A percentile compares a stretch with the other conserved stretches of the same genome.
These are phyloP conservation scores for Heliothis virescens DNA, from an alignment of 1,140 invertebrate genomes.

Conservation along the genomic window DNA sequence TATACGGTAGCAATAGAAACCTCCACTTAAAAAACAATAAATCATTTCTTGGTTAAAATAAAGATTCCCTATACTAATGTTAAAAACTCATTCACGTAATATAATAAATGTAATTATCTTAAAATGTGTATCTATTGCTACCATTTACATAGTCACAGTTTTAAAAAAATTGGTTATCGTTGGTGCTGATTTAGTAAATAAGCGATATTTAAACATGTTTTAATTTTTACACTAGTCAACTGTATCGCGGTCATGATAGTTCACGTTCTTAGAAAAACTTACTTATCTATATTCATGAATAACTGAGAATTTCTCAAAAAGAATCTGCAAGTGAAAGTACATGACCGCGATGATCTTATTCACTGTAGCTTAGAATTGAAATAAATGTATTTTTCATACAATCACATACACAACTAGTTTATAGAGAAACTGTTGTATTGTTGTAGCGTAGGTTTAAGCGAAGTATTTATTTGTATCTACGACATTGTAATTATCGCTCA, in stretches of 20 bases:
- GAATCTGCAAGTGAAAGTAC: background rate
- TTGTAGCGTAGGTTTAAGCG: slow-evolving; percentile 30
- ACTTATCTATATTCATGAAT: too few relatives aligned
- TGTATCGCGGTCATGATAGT: slow-evolving; percentile 14
- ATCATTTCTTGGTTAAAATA: background rate
- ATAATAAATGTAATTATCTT: too few relatives aligned
- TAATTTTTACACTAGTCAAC: slow-evolving; percentile 49
- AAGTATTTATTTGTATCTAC: slow-evolving; percentile 42
- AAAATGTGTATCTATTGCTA: background rate
- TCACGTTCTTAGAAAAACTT: background rate
- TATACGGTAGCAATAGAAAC: slow-evolving; percentile 22
- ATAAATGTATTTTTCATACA: slow-evolving; percentile 50
- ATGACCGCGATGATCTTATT: slow-evolving; percentile 24
- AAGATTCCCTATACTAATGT: too few relatives aligned
- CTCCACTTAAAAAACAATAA: background rate
- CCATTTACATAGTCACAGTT: slow-evolving; percentile 8
- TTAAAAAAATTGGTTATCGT: slow-evolving; percentile 24
- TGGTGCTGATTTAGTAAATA: slow-evolving; percentile 48
- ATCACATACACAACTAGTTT: slow-evolving; percentile 43
- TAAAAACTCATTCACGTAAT: too few relatives aligned
- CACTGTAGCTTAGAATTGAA: slow-evolving; percentile 29
- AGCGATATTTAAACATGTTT: slow-evolving; percentile 39
- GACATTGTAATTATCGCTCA: slow-evolving; percentile 24
- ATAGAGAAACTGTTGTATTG: slow-evolving; percentile 37
- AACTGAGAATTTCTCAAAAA: too few relatives aligned